phyloP scores from a whole-genome alignment of 2,888 invertebrate species.

The Nomada lathburiana region DNA sequence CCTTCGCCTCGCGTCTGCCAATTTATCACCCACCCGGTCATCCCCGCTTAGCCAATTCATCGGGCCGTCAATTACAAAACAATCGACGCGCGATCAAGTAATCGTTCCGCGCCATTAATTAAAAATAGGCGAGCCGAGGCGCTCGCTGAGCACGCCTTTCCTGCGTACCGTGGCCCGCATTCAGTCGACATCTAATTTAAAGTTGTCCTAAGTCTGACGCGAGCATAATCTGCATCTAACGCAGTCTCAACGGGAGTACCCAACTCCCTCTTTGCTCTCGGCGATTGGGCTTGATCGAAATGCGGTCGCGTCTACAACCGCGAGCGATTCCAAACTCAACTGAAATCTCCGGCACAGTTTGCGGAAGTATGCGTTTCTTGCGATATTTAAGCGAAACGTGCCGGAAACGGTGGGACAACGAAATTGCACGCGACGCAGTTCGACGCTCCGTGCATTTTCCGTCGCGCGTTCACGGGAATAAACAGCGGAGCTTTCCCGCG shows the following conservation, averaged over 20 bases:
- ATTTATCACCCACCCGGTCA: constrained; percentile 68
- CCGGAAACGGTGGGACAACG: background rate
- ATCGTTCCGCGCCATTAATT: constrained; percentile 61
- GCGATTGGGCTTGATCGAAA: constrained; percentile 15
- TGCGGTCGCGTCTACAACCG: background rate
- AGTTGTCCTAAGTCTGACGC: background rate
- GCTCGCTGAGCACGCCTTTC: background rate
- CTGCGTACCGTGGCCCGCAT: background rate
- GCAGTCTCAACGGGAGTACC: background rate
- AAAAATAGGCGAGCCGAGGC: constrained; percentile 32
- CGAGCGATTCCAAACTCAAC: background rate
- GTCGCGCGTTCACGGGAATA: background rate
- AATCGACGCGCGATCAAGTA: constrained; percentile 66
- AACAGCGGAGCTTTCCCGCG: constrained; percentile 15
- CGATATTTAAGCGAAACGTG: background rate
- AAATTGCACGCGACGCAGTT: background rate
- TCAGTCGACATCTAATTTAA: constrained; percentile 18
- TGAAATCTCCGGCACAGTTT: background rate
- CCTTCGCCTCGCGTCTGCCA: constrained; percentile 37
- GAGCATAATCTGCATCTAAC: background rate
- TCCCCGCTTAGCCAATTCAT: constrained; percentile 61
- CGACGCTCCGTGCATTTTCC: background rate
- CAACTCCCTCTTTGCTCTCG: constrained; percentile 1
- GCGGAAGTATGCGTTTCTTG: background rate
- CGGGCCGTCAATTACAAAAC: constrained; percentile 66